Base-by-base conservation (phyloP, 2,113 vertebrate species). In the Tyto alba region DNA sequence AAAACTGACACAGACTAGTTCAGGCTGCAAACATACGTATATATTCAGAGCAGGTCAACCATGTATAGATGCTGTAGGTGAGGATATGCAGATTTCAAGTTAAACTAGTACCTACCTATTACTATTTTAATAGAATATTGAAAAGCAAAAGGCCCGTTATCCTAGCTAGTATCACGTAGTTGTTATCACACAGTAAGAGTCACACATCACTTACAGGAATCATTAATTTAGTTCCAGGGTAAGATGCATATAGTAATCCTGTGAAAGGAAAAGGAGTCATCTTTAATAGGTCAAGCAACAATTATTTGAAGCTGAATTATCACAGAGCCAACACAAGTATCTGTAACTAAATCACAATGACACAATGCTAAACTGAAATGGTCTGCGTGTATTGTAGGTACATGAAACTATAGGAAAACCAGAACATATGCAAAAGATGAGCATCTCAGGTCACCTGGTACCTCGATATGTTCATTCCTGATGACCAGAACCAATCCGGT, bases 281-380 rank as follows among this genome's bases (percentile, higher is more conserved):
- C 11, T 32, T 53, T 38, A 30, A 66, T 1, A 69, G 19, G 29
- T 40, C 5, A 38, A 29, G 16, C 7, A 73, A 76, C 87, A 84
- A 88, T 7, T 17, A 36, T 40, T 18, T 71, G 9, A 62, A 81
- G 26, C n/a, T 50, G 52, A 85, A 69, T 62, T 83, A 57, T 16
- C 16, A 16, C 8, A 36, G 9, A 76, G 7, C 0, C 0, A 89
- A 85, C 30, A 47, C 29, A 85, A 68, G 11, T 38, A 71, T 48
- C 75, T 38, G 0, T 12, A 47, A 30, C 5, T 34, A 66, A 79
- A 74, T n/a, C 16, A 36, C 1, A 0, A 25, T 2, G 63, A 26
- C 47, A 71, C 13, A 81, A 62, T 0, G 3, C 40, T 68, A 21
- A 45, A 2, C 41, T 71, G 67, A 69, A 80, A 86, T 10, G 16